Conservation (phyloP, 2,888 invertebrate species). For the Branchinecta sandiegonensis region DNA sequence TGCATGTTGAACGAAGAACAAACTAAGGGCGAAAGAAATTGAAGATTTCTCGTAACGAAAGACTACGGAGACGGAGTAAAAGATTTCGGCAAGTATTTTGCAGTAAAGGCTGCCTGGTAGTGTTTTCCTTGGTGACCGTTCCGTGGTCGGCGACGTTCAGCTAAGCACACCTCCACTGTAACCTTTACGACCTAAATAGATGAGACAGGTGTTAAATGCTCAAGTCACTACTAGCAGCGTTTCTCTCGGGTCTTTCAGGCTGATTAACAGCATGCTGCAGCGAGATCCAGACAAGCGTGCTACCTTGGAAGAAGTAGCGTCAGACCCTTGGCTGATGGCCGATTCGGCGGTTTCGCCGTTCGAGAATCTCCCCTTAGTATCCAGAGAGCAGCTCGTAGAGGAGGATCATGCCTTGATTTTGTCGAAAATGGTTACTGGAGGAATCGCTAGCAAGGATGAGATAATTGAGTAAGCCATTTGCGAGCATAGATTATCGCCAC, state of each 20-base stretch:
- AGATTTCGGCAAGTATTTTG: too few relatives aligned
- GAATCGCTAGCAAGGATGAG: constrained; percentile 84
- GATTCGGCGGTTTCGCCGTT: constrained; percentile 31
- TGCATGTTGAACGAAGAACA: too few relatives aligned
- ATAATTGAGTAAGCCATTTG: constrained; percentile 57
- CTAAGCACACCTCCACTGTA: too few relatives aligned
- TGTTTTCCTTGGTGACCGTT: too few relatives aligned
- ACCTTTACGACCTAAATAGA: too few relatives aligned
- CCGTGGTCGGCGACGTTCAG: too few relatives aligned
- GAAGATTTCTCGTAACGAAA: too few relatives aligned
- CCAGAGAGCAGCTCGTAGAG: constrained; percentile 73
- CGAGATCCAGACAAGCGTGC: constrained; percentile 84
- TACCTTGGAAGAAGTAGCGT: constrained; percentile 68
- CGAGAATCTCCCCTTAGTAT: constrained; percentile 64
- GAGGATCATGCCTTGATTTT: constrained; percentile 82
- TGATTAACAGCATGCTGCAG: constrained; percentile 85
- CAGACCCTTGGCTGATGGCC: constrained; percentile 54
- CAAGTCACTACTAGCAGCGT: too few relatives aligned
- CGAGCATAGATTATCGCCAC: not conserved
- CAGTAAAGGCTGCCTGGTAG: too few relatives aligned
- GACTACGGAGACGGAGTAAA: too few relatives aligned
- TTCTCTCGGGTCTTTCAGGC: constrained; percentile 37
- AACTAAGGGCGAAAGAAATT: too few relatives aligned
- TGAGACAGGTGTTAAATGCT: too few relatives aligned
- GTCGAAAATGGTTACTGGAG: constrained; percentile 90